Percentiles rank a stretch among this genome's conserved stretches.
phyloP scores from a whole-genome alignment of 2,113 vertebrate genomes.

The Euleptes europaea region DNA sequence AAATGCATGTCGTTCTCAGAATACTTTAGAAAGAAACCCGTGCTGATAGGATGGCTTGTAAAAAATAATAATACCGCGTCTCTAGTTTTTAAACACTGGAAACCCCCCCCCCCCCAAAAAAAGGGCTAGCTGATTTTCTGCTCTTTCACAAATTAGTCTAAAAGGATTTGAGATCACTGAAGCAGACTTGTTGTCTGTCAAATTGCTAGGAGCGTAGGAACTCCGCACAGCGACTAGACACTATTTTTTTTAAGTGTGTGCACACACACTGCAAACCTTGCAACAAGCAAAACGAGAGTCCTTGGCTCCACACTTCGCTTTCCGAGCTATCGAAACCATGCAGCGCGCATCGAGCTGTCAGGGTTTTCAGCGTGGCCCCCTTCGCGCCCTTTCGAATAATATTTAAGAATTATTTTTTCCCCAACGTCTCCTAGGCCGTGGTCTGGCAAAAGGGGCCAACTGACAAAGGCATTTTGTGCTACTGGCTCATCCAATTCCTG shows the following conservation, averaged over 20 bases:
- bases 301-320: slow-evolving; percentile 53
- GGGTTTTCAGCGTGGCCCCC: slow-evolving; percentile 77
- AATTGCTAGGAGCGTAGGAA: slow-evolving; percentile 66
- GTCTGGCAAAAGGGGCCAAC: slow-evolving; percentile 79
- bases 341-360: slow-evolving; percentile 82
- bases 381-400: slow-evolving; percentile 82
- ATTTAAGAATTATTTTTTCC: slow-evolving; percentile 89
- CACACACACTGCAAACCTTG: slow-evolving; percentile 42
- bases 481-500: slow-evolving; percentile 79
- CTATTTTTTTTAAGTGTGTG: slow-evolving; percentile 53
- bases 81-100: slow-evolving; percentile 54
- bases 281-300: slow-evolving; percentile 67
- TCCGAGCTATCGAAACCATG: slow-evolving; percentile 74
- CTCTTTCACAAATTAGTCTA: slow-evolving; percentile 85
- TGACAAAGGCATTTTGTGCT: slow-evolving; percentile 81
- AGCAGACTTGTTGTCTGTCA: slow-evolving; percentile 78
- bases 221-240: slow-evolving; percentile 70
- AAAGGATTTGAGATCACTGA: slow-evolving; percentile 81
- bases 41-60: slow-evolving; percentile 82
- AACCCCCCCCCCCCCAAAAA: too few species aligned
- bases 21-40: slow-evolving; percentile 75
- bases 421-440: slow-evolving; percentile 82
- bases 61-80: slow-evolving; percentile 71
- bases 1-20: slow-evolving; percentile 79
- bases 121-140: slow-evolving; percentile 82